phyloP scores from a whole-genome alignment of 2,797 vertebrate species.

The Lagocephalus sceleratus region DNA sequence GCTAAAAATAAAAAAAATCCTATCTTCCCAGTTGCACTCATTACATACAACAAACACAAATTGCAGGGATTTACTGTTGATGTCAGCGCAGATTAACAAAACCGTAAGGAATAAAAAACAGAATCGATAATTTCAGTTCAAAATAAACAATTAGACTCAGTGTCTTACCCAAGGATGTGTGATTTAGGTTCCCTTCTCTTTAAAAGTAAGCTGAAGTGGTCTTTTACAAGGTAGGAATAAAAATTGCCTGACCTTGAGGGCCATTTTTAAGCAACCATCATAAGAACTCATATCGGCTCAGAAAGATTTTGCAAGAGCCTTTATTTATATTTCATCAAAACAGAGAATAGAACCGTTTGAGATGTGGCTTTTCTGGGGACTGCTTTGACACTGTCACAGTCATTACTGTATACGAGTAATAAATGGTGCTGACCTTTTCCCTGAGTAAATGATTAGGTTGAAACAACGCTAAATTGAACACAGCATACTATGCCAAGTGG shows the following conservation, averaged over 20 bases:
- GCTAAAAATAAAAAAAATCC: slow-evolving; percentile 15
- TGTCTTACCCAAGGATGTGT: no score
- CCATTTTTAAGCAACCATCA: slow-evolving; percentile 4
- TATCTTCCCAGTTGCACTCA: slow-evolving; percentile 36
- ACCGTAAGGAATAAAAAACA: no score
- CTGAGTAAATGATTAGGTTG: slow-evolving; percentile 22
- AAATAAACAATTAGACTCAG: no score
- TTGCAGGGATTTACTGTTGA: no score
- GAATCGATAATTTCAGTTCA: no score
- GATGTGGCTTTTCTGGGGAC: slow-evolving; percentile 7
- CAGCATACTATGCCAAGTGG: slow-evolving; percentile 8
- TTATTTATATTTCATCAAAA: slow-evolving; percentile 9
- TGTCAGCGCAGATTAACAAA: no score
- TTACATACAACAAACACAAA: slow-evolving; percentile 19
- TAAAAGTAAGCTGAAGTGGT: neutral
- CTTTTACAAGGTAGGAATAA: neutral
- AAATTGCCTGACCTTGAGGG: slow-evolving; percentile 2
- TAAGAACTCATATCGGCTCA: slow-evolving; percentile 9
- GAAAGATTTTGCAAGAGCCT: neutral
- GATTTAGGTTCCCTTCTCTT: no score
- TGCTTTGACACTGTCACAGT: slow-evolving; percentile 6
- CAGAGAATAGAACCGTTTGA: slow-evolving; percentile 1
- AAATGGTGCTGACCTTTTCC: slow-evolving; percentile 33
- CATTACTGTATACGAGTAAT: slow-evolving; percentile 27
- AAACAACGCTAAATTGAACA: slow-evolving; percentile 14